These are phyloP conservation scores for Sesamia inferens DNA, from an alignment of 2,888 invertebrate genomes.

Conservation along the genomic window DNA sequence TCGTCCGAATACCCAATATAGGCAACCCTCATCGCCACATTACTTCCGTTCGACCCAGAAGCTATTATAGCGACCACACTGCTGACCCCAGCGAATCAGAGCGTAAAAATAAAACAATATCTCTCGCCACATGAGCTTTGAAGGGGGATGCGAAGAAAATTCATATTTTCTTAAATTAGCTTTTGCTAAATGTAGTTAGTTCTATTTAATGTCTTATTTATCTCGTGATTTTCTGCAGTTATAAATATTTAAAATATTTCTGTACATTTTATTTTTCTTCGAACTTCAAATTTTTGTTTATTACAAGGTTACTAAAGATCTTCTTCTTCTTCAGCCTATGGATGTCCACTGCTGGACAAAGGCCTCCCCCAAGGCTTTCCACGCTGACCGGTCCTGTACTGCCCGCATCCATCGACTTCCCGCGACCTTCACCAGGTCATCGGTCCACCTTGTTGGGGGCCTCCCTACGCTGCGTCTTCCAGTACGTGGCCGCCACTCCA, in stretches of 20 bases:
- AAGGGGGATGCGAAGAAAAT: neutral
- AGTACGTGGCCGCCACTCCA: too few relatives aligned
- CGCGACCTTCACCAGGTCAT: too few relatives aligned
- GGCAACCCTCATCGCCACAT: conserved; percentile 28
- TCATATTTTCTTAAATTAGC: neutral
- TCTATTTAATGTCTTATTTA: neutral
- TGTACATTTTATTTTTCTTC: too few relatives aligned
- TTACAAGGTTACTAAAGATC: too few relatives aligned
- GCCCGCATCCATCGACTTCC: too few relatives aligned
- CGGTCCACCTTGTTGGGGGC: too few relatives aligned
- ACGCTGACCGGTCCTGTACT: too few relatives aligned
- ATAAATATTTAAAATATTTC: neutral
- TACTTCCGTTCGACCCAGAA: conserved; percentile 32
- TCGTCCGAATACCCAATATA: conserved; percentile 11
- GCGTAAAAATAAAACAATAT: conserved; percentile 46
- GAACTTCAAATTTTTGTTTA: too few relatives aligned
- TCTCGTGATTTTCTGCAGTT: neutral
- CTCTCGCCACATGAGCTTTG: neutral
- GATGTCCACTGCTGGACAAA: too few relatives aligned
- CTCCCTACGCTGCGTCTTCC: too few relatives aligned
- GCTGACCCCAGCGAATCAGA: conserved; percentile 44
- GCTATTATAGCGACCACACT: conserved; percentile 24
- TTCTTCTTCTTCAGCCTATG: too few relatives aligned
- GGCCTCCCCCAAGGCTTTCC: too few relatives aligned
- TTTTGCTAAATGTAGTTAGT: neutral